phyloP scores from a whole-genome alignment of 92 coral and sea anemone genomes.

The Phenganax stokvisi region DNA sequence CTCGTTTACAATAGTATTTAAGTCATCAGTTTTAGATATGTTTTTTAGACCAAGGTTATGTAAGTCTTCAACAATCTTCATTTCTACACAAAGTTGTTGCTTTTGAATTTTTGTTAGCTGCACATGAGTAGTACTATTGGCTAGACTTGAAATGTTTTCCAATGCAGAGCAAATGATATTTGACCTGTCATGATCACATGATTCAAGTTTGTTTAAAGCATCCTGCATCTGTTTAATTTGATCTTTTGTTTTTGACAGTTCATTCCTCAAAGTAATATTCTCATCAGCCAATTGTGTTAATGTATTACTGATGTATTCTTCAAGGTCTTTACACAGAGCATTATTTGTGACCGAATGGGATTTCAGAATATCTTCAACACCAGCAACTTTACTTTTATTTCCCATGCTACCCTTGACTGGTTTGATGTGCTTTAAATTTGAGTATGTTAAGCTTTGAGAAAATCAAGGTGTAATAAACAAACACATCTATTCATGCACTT shows the following conservation, averaged over 20 bases:
- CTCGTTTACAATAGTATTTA: too few species aligned
- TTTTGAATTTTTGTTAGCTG: background rate
- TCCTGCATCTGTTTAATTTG: slow-evolving; percentile 3
- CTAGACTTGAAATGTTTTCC: background rate
- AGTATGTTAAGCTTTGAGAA: background rate
- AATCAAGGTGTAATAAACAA: background rate
- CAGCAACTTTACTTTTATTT: background rate
- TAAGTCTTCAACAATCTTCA: slow-evolving; percentile 6
- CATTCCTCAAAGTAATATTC: background rate
- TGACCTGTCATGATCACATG: slow-evolving; percentile 2
- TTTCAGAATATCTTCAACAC: background rate
- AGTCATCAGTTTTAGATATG: background rate
- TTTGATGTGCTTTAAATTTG: slow-evolving; percentile 1
- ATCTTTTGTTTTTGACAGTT: background rate
- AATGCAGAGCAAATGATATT: background rate
- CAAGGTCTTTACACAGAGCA: background rate
- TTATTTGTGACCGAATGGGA: background rate
- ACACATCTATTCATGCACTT: background rate
- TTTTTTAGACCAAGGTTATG: slow-evolving; percentile 1
- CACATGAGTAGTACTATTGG: background rate
- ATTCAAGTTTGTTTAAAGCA: slow-evolving; percentile 1
- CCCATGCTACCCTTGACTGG: background rate
- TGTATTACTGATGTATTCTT: slow-evolving; percentile 1
- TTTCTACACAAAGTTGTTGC: background rate
- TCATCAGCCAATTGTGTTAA: background rate